Base-by-base conservation (phyloP, 2,888 invertebrate species). In the Ichneumoninae sp. region DNA sequence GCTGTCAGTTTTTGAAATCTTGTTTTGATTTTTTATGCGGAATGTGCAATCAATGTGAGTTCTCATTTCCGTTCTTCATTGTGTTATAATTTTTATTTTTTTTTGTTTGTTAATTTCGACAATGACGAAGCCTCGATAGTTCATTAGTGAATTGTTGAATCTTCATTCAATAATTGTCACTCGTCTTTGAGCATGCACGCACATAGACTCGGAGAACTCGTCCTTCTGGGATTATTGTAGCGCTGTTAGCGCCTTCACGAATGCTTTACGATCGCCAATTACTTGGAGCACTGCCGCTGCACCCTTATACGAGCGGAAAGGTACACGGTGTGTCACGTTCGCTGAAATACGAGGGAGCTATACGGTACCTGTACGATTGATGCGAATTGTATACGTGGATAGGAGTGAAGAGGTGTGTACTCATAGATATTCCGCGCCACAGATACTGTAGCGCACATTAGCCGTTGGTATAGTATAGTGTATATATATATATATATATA, bases 211-310 rank as follows among this genome's bases (percentile, higher is more conserved):
- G 3, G 13, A 1, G 22, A 47, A 68, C 60, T 60, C 6, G 78
- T 26, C 36, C 74, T 44, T 66, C 60, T 52, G 77, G 47, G 57
- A 68, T 82, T 76, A 84, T 79, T 82, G 89, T 88, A 88, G 87
- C 86, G 88, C 90, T 88, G 89, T 91, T 90, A 89, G 90, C 91
- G 85, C 90, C 91, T 90, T 87, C 85, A 86, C 60, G 40, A 69
- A 89, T 90, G 87, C 88, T 91, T 92, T 91, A 92, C 90, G 91
- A 91, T 91, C 89, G 86, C 87, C 92, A 91, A 91, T 92, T 90
- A 91, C 88, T 85, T 82, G 80, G 79, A 84, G 86, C 82, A 83
- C 77, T 74, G 86, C 75, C 70, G 85, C 70, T 71, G 62, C 70
- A 54, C 70, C 74, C 72, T 77, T 78, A 68, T 81, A 75, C 75